Evolutionary conservation across 2,797 vertebrate genomes (phyloP), one percentile per base, ranked within the genome.

Genomic region (Tenualosa thibaudeaui): DNA sequence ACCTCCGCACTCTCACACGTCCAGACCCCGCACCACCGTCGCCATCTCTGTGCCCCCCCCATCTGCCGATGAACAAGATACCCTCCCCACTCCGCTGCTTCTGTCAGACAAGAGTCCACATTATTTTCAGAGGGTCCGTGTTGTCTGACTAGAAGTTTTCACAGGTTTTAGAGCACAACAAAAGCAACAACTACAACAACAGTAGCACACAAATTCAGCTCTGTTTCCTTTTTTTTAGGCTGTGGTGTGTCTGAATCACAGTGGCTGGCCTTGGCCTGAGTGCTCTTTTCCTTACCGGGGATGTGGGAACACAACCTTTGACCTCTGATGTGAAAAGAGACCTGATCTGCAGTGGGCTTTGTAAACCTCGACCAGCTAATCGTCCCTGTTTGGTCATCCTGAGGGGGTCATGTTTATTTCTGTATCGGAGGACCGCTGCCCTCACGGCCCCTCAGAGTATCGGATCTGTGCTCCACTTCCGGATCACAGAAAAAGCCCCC

Each of bases 401-500:
- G 68, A 31, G 26, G 68, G 31, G 68, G 31, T 75, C 68, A 19
- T 17, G 31, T 75, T 75, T 43, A 75, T 75, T 75, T 75, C 68
- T 40, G 15, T 75, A 75, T 43, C 5, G 31, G 58, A 22, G 24
- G 62, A 31, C n/a, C 60, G 26, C 2, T 0, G 60, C n/a, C 60
- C 31, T 31, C 31, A 31, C 31, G 31, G 31, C 60, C 60, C 60
- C n/a, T 22, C 22, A 8, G 58, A n/a, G 19, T 60, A 10, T 65
- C 24, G 8, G n/a, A 65, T 24, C 62, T 12, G 24, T 13, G 3
- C 62, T 65, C 62, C 10, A 3, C 24, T 65, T 65, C 26, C 62
- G 62, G 26, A 56, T 62, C 84, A 89, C 22, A 58, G 43, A 58
- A 10, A 31, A 12, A 24, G 85, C 89, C 87, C 85, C 75, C 87